Evolutionary conservation across 2,797 vertebrate species (phyloP).

Genomic region (Adrianichthys oophorus): DNA sequence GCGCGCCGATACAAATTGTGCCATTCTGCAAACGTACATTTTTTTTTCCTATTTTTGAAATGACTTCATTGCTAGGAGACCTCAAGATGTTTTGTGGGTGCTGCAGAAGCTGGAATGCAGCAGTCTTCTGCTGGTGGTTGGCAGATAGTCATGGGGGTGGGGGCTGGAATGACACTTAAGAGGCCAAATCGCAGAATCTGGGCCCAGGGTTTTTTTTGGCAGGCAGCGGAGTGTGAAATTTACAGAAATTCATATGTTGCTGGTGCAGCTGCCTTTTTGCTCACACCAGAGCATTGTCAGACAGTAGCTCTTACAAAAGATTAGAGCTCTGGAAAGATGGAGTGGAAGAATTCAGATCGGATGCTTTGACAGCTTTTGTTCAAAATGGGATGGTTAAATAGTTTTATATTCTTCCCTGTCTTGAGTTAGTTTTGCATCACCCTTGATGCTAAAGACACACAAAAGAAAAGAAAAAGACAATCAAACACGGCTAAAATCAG

Average conservation of each 20-base stretch:
- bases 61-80: slow-evolving; percentile 79
- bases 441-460: not conserved
- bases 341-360: slow-evolving; percentile 75
- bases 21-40: slow-evolving; percentile 72
- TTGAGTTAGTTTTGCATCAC: slow-evolving; percentile 13
- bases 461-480: slow-evolving; percentile 11
- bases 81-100: slow-evolving; percentile 62
- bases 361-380: slow-evolving; percentile 48
- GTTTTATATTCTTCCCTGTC: slow-evolving; percentile 13
- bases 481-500: slow-evolving; percentile 8
- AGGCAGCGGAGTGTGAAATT: slow-evolving; percentile 87
- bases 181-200: slow-evolving; percentile 83
- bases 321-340: slow-evolving; percentile 23
- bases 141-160: slow-evolving; percentile 14
- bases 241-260: slow-evolving; percentile 85
- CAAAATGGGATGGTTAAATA: slow-evolving; percentile 22
- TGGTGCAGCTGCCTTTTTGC: slow-evolving; percentile 81
- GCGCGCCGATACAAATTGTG: slow-evolving; percentile 48
- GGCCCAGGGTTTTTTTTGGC: slow-evolving; percentile 83
- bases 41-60: slow-evolving; percentile 81
- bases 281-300: slow-evolving; percentile 71
- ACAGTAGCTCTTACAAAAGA: slow-evolving; percentile 36
- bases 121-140: slow-evolving; percentile 59
- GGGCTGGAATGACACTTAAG: slow-evolving; percentile 72
- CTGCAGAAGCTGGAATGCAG: slow-evolving; percentile 56